These are phyloP conservation scores for Vicugna pacos DNA, from an alignment of 2,113 vertebrate genomes.

Conservation along the genomic window DNA sequence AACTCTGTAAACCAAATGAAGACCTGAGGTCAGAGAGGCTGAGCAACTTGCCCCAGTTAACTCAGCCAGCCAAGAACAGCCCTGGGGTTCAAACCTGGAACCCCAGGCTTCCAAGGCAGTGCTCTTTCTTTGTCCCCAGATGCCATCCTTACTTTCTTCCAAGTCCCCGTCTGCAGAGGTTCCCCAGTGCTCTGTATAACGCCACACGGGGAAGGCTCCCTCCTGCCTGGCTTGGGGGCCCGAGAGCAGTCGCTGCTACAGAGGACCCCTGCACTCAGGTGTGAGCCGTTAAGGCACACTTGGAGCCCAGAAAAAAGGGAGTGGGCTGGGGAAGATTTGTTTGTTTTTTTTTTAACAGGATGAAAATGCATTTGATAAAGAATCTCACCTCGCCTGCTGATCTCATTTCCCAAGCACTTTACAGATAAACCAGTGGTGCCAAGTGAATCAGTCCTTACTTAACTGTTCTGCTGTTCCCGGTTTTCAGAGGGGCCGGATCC, in stretches of 20 bases:
- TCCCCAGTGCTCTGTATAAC: background rate
- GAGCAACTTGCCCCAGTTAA: background rate
- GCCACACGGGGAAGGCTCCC: background rate
- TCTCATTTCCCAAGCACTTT: background rate
- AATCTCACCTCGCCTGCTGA: background rate
- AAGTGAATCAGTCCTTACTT: too few species aligned
- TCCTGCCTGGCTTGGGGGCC: background rate
- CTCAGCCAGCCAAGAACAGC: background rate
- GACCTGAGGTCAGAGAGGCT: background rate
- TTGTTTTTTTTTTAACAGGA: background rate
- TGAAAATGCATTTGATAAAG: constrained; percentile 12
- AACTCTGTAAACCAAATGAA: background rate
- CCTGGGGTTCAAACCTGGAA: background rate
- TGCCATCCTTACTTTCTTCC: background rate
- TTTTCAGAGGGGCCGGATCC: background rate
- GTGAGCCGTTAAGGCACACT: fast-evolving
- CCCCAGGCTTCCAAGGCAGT: background rate
- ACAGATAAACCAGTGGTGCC: background rate
- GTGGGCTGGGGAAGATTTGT: background rate
- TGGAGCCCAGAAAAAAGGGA: background rate
- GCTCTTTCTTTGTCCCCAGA: background rate
- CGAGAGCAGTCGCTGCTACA: background rate
- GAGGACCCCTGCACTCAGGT: background rate
- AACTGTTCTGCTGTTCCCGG: background rate
- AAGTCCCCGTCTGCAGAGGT: fast-evolving